These are phyloP conservation scores for Cataglyphis cursor DNA, from an alignment of 2,888 invertebrate species.

Conservation along the genomic window DNA sequence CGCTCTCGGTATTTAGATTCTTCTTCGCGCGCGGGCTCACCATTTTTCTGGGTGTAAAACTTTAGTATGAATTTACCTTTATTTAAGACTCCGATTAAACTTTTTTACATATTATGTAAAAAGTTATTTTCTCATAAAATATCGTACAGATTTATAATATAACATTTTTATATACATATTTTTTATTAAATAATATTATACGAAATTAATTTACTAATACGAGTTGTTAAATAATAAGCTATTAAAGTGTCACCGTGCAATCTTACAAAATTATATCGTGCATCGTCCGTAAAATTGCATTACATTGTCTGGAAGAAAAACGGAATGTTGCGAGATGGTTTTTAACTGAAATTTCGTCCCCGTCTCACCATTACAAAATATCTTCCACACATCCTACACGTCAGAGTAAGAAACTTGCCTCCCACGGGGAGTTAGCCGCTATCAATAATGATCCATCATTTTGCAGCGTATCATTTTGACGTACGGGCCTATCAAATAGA, in stretches of 20 bases:
- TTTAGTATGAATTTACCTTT: slow-evolving; percentile 55
- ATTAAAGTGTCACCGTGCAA: not conserved
- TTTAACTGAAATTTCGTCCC: slow-evolving; percentile 30
- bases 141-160: not conserved
- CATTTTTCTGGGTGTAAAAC: slow-evolving; percentile 56
- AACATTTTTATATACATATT: not conserved
- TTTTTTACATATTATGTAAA: not conserved
- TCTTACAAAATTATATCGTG: not conserved
- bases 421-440: slow-evolving; percentile 49
- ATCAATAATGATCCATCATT: slow-evolving; percentile 79
- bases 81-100: slow-evolving; percentile 51
- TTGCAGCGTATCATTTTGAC: slow-evolving; percentile 56
- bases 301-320: not conserved
- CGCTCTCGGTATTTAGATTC: slow-evolving; percentile 59
- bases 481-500: slow-evolving; percentile 18
- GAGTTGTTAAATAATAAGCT: not conserved
- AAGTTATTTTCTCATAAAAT: not conserved
- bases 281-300: not conserved
- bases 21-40: slow-evolving; percentile 36
- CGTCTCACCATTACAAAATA: not conserved
- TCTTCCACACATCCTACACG: slow-evolving; percentile 17
- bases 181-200: not conserved
- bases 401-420: slow-evolving; percentile 47
- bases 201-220: not conserved
- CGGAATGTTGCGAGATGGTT: not conserved